phyloP scores from a whole-genome alignment of 1,140 invertebrate species.

The Lepidurus apus region DNA sequence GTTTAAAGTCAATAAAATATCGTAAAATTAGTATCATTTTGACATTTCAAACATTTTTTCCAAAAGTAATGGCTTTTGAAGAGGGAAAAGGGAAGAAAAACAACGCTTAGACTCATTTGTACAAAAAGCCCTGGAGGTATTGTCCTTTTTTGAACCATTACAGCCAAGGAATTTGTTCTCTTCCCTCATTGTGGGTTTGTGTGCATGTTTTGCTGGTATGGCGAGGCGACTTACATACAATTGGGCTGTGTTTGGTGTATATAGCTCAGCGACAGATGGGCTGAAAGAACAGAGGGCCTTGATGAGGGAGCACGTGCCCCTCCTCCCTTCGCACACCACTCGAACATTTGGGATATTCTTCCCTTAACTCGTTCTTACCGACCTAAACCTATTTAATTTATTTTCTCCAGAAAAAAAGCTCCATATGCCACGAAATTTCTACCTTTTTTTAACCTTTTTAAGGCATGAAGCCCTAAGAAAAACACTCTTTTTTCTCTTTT shows the following conservation, averaged over 20 bases:
- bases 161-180: background rate
- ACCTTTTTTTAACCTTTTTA: no score
- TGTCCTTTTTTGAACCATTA: no score
- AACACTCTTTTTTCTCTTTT: background rate
- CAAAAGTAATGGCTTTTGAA: no score
- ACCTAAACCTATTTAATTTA: background rate
- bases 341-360: no score
- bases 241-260: background rate
- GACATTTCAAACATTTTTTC: no score
- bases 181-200: background rate
- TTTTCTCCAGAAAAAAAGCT: background rate
- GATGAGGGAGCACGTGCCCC: slow-evolving; percentile 6
- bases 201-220: background rate
- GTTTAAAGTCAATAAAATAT: no score
- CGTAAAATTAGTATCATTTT: no score
- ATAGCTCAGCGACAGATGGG: background rate
- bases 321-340: background rate
- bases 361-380: no score
- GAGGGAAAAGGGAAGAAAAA: no score
- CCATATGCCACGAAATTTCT: background rate
- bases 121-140: background rate
- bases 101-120: background rate
- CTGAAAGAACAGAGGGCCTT: background rate
- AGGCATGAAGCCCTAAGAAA: background rate
- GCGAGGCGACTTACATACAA: background rate